phyloP scores from a whole-genome alignment of 1,140 invertebrate genomes.

The Stegodyphus mimosarum region DNA sequence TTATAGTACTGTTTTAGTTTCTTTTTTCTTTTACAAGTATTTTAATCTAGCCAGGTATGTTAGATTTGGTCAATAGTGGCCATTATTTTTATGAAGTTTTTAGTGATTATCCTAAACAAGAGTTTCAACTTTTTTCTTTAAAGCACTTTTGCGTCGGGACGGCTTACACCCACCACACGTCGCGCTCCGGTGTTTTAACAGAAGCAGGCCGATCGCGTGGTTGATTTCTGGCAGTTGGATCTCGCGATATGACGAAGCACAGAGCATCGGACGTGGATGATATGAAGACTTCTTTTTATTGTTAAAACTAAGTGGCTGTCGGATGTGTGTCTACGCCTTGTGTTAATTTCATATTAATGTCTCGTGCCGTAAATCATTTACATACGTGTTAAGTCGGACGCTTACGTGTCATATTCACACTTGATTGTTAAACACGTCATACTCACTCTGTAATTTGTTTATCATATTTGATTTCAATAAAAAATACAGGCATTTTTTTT shows the following conservation, averaged over 20 bases:
- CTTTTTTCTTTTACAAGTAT: too few relatives aligned
- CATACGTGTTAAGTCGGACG: background rate
- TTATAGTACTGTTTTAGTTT: too few relatives aligned
- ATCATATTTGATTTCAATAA: too few relatives aligned
- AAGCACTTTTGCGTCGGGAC: conserved; percentile 59
- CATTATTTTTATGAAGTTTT: conserved; percentile 7
- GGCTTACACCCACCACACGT: conserved; percentile 43
- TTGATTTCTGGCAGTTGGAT: conserved; percentile 45
- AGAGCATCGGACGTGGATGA: conserved; percentile 28
- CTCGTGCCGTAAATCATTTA: background rate
- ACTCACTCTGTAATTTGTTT: too few relatives aligned
- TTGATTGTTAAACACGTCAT: conserved; percentile 4
- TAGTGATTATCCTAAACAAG: conserved; percentile 37
- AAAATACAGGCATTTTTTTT: too few relatives aligned
- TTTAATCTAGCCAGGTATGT: too few relatives aligned
- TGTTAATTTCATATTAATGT: background rate
- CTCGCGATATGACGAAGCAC: conserved; percentile 45
- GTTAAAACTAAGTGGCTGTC: background rate
- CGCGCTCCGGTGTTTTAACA: conserved; percentile 57
- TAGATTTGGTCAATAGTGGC: background rate
- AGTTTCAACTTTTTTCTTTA: conserved; percentile 59
- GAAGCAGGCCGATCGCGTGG: conserved; percentile 50
- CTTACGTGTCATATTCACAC: background rate
- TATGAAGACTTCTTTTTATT: conserved; percentile 31
- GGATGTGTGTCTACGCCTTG: background rate